phyloP scores from a whole-genome alignment of 2,113 vertebrate genomes.

The Amia ocellicauda region DNA sequence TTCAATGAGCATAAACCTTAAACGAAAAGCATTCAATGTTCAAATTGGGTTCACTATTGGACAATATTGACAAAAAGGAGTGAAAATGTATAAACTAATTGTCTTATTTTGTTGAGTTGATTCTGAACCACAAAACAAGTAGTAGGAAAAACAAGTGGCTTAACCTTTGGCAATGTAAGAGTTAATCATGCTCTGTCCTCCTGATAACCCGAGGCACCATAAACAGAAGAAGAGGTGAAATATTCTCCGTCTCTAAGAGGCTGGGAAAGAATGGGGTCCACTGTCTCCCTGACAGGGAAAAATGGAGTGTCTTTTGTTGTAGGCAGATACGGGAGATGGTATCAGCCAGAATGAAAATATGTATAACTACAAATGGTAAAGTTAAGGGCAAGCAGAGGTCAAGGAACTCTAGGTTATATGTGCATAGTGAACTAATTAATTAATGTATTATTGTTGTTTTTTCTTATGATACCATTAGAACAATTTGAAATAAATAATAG shows the following conservation, averaged over 20 bases:
- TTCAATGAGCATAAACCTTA: not conserved
- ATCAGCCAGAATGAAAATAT: conserved; percentile 29
- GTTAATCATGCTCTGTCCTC: conserved; percentile 13
- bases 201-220: conserved; percentile 45
- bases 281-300: conserved; percentile 38
- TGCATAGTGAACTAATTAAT: not conserved
- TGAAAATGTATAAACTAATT: too few species aligned
- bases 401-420: not conserved
- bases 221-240: conserved; percentile 47
- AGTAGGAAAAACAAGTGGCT: not conserved
- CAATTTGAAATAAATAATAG: not conserved
- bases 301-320: conserved; percentile 34
- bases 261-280: conserved; percentile 24
- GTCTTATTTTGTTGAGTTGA: too few species aligned
- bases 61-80: too few species aligned
- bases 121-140: not conserved
- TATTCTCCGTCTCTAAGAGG: conserved; percentile 27
- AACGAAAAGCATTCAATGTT: not conserved
- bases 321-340: conserved; percentile 34
- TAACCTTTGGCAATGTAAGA: not conserved
- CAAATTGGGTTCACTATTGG: not conserved
- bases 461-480: not conserved
- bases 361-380: conserved; percentile 29
- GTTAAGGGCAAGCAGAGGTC: conserved; percentile 10
- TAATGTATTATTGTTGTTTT: not conserved